Conservation (phyloP, 2,888 invertebrate species). For the Sminthurides aquaticus region DNA sequence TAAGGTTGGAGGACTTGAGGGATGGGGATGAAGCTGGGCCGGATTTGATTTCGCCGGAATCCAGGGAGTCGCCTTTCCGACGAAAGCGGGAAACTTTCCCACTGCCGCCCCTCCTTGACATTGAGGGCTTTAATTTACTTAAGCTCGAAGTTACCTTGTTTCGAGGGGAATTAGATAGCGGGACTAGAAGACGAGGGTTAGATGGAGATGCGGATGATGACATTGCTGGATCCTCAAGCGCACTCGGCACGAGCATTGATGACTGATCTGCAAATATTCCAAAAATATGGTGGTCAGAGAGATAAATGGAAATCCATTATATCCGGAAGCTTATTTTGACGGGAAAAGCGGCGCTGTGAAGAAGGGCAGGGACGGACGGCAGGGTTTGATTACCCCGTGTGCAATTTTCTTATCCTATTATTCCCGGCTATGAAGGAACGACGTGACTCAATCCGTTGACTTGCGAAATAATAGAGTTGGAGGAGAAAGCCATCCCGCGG, state of each 20-base stretch:
- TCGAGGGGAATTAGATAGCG: conserved; percentile 6
- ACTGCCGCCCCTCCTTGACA: conserved; percentile 5
- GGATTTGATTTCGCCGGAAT: conserved; percentile 12
- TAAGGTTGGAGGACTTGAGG: not conserved
- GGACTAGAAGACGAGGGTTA: conserved; percentile 14
- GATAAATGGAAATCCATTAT: not conserved
- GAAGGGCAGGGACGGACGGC: not conserved
- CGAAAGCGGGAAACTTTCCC: conserved; percentile 7
- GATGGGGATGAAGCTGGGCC: not conserved
- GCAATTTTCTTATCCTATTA: not conserved
- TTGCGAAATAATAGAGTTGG: not conserved
- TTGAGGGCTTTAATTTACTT: conserved; percentile 14
- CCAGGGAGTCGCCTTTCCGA: conserved; percentile 13
- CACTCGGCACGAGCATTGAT: conserved; percentile 33
- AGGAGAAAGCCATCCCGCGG: too few relatives aligned
- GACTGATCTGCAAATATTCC: conserved; percentile 30
- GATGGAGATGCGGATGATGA: conserved; percentile 31
- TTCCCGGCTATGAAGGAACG: not conserved
- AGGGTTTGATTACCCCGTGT: not conserved
- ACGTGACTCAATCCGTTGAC: not conserved
- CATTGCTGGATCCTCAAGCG: conserved; percentile 24
- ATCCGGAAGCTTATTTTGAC: not conserved
- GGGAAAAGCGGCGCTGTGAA: not conserved
- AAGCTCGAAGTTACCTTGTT: conserved; percentile 20
- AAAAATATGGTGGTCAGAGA: not conserved